Base-by-base conservation (phyloP, 2,113 vertebrate genomes). In the Xiphorhynchus elegans region DNA sequence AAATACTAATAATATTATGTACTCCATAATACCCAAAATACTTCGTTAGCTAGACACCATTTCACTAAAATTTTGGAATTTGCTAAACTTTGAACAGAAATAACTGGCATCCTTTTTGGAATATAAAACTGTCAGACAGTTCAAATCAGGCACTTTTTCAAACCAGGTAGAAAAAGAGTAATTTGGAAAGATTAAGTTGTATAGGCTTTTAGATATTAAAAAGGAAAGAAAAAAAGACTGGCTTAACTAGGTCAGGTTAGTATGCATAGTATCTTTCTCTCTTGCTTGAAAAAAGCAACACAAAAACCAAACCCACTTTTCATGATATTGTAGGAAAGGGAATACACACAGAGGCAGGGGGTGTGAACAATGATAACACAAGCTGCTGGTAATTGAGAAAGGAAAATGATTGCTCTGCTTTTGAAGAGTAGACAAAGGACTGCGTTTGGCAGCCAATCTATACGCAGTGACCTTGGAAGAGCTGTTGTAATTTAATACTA, bases 381-480 rank as follows among this genome's bases (percentile, higher is more conserved):
- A 59, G 56, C 31, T 63, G 13, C 60, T 90, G 44, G 40, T 92
- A 90, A 89, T 4, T 81, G 85, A 96, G 90, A 93, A 78, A 69
- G 69, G 56, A 89, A 84, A 58, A 84, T 39, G 16, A 64, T 35
- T 67, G 13, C 68, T 84, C 19, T 55, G 50, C 42, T 72, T 84
- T 83, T 88, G 46, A 69, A 75, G 40, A 25, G 47, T 24, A 76
- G 39, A 78, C 68, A 90, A 84, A 85, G 29, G 83, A 56, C 35
- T 77, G 21, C 72, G 23, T 83, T 92, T 91, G 55, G 67, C 59
- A 85, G 59, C 42, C 59, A 37, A 26, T 85, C 42, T 74, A 4
- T 44, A 49, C 55, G 50, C 24, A 64, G 47, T 44, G 72, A 89
- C n/a, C 31, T 90, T 49, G 72, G 68, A 84, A 72, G 59, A 93